Evolutionary conservation across 1,140 invertebrate species (phyloP), one percentile per base, ranked within the genome.

Genomic region (Penaeus vannamei): DNA sequence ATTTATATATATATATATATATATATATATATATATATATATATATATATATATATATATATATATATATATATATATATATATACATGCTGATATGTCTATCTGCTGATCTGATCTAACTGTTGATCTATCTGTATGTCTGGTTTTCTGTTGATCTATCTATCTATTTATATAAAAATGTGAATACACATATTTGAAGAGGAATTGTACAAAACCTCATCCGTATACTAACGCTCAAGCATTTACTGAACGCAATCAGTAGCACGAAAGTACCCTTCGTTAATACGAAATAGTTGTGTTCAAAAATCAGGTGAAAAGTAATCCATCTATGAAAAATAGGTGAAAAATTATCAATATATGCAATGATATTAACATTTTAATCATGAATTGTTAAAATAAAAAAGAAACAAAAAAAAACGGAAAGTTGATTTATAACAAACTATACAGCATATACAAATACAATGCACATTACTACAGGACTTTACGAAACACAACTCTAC

Each of bases 21-120:
- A 69, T 69, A 69, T 69, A 69, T 69, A 69, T 69, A 69, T 69
- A 69, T 69, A 69, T 69, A 69, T 69, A 69, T 69, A 69, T 29
- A 69, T 69, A 69, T 69, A 69, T 29, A 29, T 69, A 69, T 29
- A 69, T 69, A 69, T 29, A 69, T 69, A 69, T 69, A 69, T 69
- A 69, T 69, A 69, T 29, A 69, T 29, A 69, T 69, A 69, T 29
- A 69, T 69, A 69, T 29, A 69, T 69, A 69, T 69, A 69, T 69
- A 69, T 29, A 69, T 69, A 69, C 14, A 69, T 29, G 7, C 64
- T 5, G 3, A 69, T 29, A 69, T 69, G 14, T 29, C 3, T 69
- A 69, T 69, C n/a, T n/a, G n/a, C n/a, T n/a, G n/a, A n/a, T 36
- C 5, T 5, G 1, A 2, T 36, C 36, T 36, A 36, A 2, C 36